phyloP scores from a whole-genome alignment of 2,888 invertebrate genomes.

The Acronicta leporina region DNA sequence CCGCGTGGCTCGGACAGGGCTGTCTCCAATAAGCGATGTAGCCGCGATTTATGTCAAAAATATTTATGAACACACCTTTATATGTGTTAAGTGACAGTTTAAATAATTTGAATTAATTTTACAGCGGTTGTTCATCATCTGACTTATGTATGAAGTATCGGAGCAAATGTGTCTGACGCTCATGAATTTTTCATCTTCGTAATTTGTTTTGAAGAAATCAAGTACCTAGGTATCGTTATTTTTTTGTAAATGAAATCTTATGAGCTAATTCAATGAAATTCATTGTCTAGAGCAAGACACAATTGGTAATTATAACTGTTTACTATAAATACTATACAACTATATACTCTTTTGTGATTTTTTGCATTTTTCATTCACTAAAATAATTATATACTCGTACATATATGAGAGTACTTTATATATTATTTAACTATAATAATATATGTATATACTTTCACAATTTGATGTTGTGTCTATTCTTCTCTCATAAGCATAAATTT shows the following conservation, averaged over 20 bases:
- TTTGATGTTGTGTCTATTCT: neutral
- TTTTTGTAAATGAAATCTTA: slow-evolving; percentile 24
- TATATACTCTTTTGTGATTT: too few relatives aligned
- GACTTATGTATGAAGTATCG: slow-evolving; percentile 25
- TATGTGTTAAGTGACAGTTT: slow-evolving; percentile 39
- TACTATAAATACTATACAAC: too few relatives aligned
- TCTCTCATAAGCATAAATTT: neutral
- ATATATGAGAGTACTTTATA: too few relatives aligned
- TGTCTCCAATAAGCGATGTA: slow-evolving; percentile 44
- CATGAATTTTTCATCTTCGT: slow-evolving; percentile 38
- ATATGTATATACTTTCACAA: too few relatives aligned
- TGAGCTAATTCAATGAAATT: slow-evolving; percentile 11
- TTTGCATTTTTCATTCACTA: too few relatives aligned
- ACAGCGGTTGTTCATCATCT: slow-evolving; percentile 27
- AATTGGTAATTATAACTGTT: too few relatives aligned
- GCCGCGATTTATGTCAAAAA: slow-evolving; percentile 36
- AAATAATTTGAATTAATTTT: slow-evolving; percentile 50
- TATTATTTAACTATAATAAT: too few relatives aligned
- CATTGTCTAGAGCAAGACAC: too few relatives aligned
- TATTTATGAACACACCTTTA: slow-evolving; percentile 48
- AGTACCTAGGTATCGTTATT: slow-evolving; percentile 15
- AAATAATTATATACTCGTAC: too few relatives aligned
- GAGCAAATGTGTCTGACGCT: slow-evolving; percentile 27
- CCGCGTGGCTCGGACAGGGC: slow-evolving; percentile 48
- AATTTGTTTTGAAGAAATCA: slow-evolving; percentile 31